Conservation (phyloP, 2,888 invertebrate species). For the Alloplasta piceator region DNA sequence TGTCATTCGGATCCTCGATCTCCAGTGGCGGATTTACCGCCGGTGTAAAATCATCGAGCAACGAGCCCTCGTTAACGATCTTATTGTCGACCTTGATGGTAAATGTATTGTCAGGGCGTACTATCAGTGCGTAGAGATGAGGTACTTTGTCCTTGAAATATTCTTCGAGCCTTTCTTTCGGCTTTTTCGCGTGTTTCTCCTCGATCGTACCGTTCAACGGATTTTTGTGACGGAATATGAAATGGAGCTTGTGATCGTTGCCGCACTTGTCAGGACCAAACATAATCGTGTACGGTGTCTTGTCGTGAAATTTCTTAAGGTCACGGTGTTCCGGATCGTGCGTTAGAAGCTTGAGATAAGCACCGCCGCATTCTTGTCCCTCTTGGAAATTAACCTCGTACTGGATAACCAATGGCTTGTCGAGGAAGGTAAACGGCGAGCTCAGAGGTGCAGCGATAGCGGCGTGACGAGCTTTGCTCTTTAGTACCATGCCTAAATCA, state of each 20-base stretch:
- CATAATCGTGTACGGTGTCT: conserved; percentile 99
- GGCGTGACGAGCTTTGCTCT: conserved; percentile 98
- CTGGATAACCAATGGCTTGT: conserved; percentile 94
- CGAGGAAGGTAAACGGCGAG: conserved; percentile 92
- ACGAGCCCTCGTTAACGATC: conserved; percentile 92
- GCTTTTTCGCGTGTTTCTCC: conserved; percentile 98
- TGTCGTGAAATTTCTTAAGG: conserved; percentile 94
- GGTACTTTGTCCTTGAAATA: conserved; percentile 96
- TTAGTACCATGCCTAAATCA: conserved; percentile 94
- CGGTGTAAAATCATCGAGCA: conserved; percentile 95
- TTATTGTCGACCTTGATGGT: conserved; percentile 93
- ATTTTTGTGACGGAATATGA: conserved; percentile 97
- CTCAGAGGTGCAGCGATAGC: conserved; percentile 93
- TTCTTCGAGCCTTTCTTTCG: conserved; percentile 92
- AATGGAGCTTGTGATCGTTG: conserved; percentile 94
- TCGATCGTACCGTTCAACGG: conserved; percentile 94
- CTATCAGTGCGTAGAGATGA: conserved; percentile 92
- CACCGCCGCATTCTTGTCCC: conserved; percentile 99
- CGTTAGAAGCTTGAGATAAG: conserved; percentile 96
- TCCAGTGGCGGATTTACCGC: conserved; percentile 97
- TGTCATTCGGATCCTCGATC: conserved; percentile 95
- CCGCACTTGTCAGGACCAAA: conserved; percentile 99
- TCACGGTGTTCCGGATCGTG: conserved; percentile 88
- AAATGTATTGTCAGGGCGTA: conserved; percentile 92
- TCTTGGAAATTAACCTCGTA: conserved; percentile 97